phyloP scores from a whole-genome alignment of 2,797 vertebrate species.

The Tarsius wallacei region DNA sequence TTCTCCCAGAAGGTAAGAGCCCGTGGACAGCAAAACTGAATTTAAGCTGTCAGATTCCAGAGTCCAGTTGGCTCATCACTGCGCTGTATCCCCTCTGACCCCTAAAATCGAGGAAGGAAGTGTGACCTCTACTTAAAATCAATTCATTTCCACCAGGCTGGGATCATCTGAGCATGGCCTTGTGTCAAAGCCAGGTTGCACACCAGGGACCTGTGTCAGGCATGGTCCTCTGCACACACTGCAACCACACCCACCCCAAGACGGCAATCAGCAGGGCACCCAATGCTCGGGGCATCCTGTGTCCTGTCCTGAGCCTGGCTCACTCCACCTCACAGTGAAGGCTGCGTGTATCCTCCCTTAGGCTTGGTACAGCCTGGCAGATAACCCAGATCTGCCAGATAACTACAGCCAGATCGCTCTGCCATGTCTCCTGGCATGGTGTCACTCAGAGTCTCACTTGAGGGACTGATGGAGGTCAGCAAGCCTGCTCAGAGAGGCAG shows the following conservation, averaged over 20 bases:
- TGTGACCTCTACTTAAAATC: background rate
- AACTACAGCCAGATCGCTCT: background rate
- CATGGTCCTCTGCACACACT: accelerated
- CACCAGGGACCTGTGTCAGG: background rate
- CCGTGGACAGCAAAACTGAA: background rate
- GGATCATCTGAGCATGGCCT: background rate
- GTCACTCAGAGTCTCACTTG: background rate
- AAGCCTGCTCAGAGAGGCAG: background rate
- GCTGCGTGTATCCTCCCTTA: background rate
- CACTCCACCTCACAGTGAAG: background rate
- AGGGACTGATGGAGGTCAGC: background rate
- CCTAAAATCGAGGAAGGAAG: background rate
- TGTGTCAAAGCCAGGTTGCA: background rate
- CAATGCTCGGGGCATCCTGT: accelerated
- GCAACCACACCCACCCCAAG: accelerated
- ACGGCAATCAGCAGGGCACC: accelerated
- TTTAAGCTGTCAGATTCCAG: accelerated
- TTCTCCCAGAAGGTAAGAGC: no score
- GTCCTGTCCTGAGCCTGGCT: background rate
- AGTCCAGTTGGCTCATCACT: accelerated
- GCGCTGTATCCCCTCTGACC: accelerated
- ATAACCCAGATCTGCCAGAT: no score
- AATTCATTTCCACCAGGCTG: background rate
- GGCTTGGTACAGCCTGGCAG: accelerated
- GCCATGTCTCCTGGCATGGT: background rate